These are phyloP conservation scores for Holothuria glaberrima DNA, from an alignment of 35 echinoderm and acorn worm genomes.

Conservation along the genomic window DNA sequence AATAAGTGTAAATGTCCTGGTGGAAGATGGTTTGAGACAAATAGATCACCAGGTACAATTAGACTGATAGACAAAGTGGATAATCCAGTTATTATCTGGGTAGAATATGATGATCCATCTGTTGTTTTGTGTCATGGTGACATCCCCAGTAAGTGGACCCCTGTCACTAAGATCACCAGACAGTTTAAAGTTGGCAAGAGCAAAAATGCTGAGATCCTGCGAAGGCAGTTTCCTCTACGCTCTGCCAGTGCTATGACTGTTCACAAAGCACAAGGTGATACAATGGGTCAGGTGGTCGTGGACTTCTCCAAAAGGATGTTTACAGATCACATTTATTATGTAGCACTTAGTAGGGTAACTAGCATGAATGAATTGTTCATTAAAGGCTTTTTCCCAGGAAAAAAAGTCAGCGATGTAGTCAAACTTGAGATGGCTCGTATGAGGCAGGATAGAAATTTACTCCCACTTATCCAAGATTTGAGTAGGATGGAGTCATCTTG, in stretches of 20 bases:
- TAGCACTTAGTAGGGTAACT: constrained; percentile 20
- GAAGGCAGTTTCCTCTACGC: background rate
- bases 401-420: background rate
- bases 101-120: constrained; percentile 22
- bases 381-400: background rate
- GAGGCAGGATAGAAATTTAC: constrained; percentile 10
- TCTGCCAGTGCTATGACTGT: constrained; percentile 5
- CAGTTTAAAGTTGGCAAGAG: constrained; percentile 14
- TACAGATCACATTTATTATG: constrained; percentile 21
- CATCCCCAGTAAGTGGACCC: background rate
- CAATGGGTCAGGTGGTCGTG: background rate
- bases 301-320: constrained; percentile 8
- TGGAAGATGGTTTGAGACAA: constrained; percentile 58
- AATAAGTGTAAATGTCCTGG: constrained; percentile 23
- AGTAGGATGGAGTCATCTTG: background rate
- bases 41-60: constrained; percentile 36
- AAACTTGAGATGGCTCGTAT: constrained; percentile 14
- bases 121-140: constrained; percentile 29
- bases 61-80: constrained; percentile 5
- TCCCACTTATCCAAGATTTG: constrained; percentile 1
- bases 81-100: constrained; percentile 7
- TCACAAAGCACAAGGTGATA: constrained; percentile 30
- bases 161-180: background rate
- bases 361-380: background rate
- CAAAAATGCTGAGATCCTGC: background rate